Base-by-base conservation (phyloP, 2,888 invertebrate genomes). In the Drepanosiphum platanoidis region DNA sequence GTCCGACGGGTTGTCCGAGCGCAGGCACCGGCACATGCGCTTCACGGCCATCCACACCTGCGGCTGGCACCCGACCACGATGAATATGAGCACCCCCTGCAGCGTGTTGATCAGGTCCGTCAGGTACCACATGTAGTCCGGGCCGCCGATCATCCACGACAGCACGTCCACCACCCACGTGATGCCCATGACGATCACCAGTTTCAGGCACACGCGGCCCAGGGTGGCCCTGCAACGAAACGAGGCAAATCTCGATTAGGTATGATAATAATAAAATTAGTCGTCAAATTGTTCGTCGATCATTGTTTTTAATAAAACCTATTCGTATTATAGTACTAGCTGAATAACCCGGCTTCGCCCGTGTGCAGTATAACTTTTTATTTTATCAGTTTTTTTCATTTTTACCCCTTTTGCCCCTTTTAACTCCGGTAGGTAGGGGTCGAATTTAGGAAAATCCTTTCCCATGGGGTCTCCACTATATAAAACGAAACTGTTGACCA, bases 11-110 rank as follows among this genome's bases (percentile, higher is more conserved):
- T 92, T 91, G 86, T 91, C 90, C 87, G 91, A 91, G 87, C 92
- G 91, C 88, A 93, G 93, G 91, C 93, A 93, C 87, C 93, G 90
- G 86, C 80, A 93, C 87, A 93, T 90, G 86, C 94, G 91, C 89
- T 93, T 93, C 52, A 93, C 90, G 68, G 94, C 93, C 42, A 93
- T 91, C 91, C 94, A 92, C 88, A 93, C 93, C 91, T 96, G 96
- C 86, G 95, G 96, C 91, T 96, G 96, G 90, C 95, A 95, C 79
- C 95, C 96, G 88, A 96, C 95, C 87, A 96, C 96, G 89, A 95
- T 93, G 90, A 96, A 96, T 89, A 96, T 96, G 90, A 96, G 93
- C 83, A 96, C 94, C 87, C 96, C 96, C 90, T 96, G 96, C 88
- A 95, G 91, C 87, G 95, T 94, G 91, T 96, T 96, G 88, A 96